Conservation (phyloP, 2,113 vertebrate species). For the Daubentonia madagascariensis region DNA sequence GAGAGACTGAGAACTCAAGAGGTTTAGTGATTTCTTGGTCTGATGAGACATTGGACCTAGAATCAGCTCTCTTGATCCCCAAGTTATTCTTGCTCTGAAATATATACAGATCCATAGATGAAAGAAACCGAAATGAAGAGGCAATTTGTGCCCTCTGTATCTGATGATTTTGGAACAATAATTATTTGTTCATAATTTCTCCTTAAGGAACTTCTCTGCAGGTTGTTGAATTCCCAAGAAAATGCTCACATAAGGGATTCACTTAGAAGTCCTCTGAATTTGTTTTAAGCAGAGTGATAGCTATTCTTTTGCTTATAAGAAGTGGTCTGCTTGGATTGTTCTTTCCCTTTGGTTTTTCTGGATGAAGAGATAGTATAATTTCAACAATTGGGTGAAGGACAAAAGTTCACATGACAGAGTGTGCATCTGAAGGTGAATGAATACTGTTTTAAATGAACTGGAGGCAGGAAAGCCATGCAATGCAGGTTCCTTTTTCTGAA, state of each 20-base stretch:
- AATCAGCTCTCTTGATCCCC: background rate
- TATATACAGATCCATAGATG: background rate
- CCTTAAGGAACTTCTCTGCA: slow-evolving; percentile 8
- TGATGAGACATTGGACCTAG: background rate
- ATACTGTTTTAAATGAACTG: background rate
- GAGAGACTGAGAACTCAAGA: background rate
- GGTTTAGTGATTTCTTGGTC: background rate
- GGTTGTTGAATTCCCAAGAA: background rate
- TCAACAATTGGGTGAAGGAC: background rate
- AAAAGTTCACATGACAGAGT: background rate
- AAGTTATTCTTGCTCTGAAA: background rate
- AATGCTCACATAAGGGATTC: background rate
- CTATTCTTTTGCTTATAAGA: background rate
- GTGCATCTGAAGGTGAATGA: background rate
- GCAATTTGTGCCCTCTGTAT: background rate
- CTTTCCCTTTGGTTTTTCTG: background rate
- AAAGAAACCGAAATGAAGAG: background rate
- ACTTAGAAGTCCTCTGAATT: slow-evolving; percentile 37
- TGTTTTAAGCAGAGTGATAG: background rate
- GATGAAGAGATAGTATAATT: background rate
- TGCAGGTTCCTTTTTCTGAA: background rate
- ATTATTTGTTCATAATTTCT: background rate
- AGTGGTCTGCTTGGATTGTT: background rate
- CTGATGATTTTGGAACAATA: background rate
- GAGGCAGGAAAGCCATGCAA: background rate